Base-by-base conservation (phyloP, 2,888 invertebrate species). In the Harpalus rufipes region DNA sequence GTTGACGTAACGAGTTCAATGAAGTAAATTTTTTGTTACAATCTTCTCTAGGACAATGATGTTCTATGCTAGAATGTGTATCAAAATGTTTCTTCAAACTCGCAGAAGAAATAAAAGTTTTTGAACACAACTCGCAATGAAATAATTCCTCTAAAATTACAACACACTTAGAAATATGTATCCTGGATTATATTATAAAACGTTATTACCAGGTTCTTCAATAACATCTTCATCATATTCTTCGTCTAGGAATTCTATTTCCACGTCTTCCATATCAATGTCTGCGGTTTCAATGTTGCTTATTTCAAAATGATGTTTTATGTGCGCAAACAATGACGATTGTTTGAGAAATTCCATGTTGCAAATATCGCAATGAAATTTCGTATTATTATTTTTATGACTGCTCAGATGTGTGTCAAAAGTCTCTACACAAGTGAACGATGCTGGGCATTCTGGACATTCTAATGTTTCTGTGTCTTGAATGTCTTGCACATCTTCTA, bases 21-120 rank as follows among this genome's bases (percentile, higher is more conserved):
- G 88, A 87, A 18, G 87, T 86, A 63, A 87, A 88, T 14, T 87
- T 85, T 86, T 88, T 88, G 7, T 86, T 85, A 79, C 89, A 89
- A 63, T 87, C 87, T 63, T 86, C 86, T 86, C 86, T 87, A 63
- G 85, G 86, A 83, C 87, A 88, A 58, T 87, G 61, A 78, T 86
- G 87, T 59, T 83, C 85, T 7, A 72, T 85, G 72, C 14, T 79
- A 58, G 72, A 81, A 74, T 88, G 88, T n/a, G 76, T 84, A 81
- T 86, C 86, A 63, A 86, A 68, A 79, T 87, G 87, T 41, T 85
- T 56, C 41, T 85, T 56, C 10, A 87, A 65, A 61, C 82, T 85
- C 7, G 59, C 74, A 63, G 80, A 80, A 59, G 83, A 56, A 1
- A 68, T 76, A 85, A 86, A 88, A 41, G 79, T 74, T 86, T 87